Evolutionary conservation across 2,113 vertebrate species (phyloP), one percentile per base, ranked within the genome.

Genomic region (Scalopus aquaticus): DNA sequence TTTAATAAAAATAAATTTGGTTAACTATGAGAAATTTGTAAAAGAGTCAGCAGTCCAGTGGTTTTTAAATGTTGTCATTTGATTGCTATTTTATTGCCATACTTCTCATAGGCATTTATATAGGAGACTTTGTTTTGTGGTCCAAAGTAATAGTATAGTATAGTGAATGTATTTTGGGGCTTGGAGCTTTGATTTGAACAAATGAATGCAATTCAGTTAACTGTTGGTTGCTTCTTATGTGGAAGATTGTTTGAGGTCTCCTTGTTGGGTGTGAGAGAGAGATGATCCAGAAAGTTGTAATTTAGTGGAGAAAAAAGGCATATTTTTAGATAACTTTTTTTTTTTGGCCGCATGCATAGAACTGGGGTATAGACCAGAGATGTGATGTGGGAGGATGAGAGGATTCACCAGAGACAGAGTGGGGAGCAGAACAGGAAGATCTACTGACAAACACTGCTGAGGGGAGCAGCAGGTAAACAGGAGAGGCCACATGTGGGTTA

Each of bases 1-100:
- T 93, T 95, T 88, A 88, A 44, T 22, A 83, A 97, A 96, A 93
- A 77, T 83, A 91, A 90, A 11, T 88, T 95, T 84, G 51, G 73
- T 73, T 91, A 96, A 86, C 60, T 49, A 26, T 69, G 65, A 76
- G 49, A 93, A 19, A 88, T 42, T 88, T 90, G 49, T 82, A 77
- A 95, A 85, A 46, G 67, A 74, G 24, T 78, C 51, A 85, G 67
- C 35, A 85, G 46, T 84, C 24, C 90, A 39, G 62, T 87, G 15
- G 30, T 92, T 85, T 28, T 84, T 85, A 16, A 84, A 51, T 74
- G 64, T 56, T 83, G 30, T 80, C 65, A 39, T 80, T 97, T 88
- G 56, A 95, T 90, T 89, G n/a, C 16, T 90, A 19, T 64, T 95
- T 79, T 88, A 88, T 13, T 22, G 42, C 28, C 35, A 13, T 92